phyloP scores from a whole-genome alignment of 2,113 vertebrate genomes.

The Charina bottae region DNA sequence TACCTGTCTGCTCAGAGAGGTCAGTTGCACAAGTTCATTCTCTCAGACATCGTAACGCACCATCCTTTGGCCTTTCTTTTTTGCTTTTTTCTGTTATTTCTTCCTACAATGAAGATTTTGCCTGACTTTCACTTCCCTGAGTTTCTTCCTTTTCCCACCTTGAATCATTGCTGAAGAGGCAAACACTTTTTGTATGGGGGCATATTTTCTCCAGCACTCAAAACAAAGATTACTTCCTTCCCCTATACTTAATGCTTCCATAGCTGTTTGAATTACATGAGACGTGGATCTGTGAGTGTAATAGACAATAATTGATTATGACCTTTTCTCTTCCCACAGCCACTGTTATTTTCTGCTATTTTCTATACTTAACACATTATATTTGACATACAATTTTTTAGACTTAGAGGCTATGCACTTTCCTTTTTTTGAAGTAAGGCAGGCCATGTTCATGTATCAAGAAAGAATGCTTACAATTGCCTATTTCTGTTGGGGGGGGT shows the following conservation, averaged over 20 bases:
- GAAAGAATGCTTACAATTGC: background rate
- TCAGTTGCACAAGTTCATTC: background rate
- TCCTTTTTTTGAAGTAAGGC: background rate
- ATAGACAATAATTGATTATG: background rate
- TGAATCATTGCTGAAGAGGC: background rate
- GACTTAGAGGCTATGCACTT: background rate
- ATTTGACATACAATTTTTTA: background rate
- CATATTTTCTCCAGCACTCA: background rate
- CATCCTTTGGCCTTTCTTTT: background rate
- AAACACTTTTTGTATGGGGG: background rate
- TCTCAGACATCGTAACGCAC: background rate
- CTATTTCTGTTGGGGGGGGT: background rate
- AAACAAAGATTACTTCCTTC: background rate
- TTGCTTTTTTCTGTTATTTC: background rate
- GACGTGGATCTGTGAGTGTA: background rate
- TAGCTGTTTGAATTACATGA: background rate
- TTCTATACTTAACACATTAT: background rate
- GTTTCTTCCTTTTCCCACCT: background rate
- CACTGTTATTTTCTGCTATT: background rate
- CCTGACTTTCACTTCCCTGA: background rate
- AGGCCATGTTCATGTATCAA: background rate
- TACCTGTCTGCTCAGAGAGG: slow-evolving; percentile 19
- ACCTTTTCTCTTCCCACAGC: background rate
- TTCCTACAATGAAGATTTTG: background rate
- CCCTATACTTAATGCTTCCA: background rate